Conservation (phyloP, 2,113 vertebrate genomes). For the Gracilinanus agilis region DNA sequence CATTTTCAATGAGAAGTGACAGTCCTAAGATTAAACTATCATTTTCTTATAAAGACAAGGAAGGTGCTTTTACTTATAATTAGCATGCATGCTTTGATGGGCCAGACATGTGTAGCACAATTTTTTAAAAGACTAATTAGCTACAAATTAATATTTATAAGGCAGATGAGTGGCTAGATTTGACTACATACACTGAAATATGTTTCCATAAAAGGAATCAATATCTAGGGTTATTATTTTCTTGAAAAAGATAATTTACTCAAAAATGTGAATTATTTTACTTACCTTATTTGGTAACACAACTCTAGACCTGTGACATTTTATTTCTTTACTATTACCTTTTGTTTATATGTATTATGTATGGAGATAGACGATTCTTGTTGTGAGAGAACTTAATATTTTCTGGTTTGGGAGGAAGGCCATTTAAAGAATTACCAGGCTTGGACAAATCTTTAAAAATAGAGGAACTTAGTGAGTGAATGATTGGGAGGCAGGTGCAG, state of each 20-base stretch:
- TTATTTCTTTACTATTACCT: constrained; percentile 30
- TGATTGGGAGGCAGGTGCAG: too few relatives aligned
- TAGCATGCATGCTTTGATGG: constrained; percentile 78
- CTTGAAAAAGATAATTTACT: constrained; percentile 7
- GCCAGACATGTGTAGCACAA: constrained; percentile 78
- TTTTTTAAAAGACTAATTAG: constrained; percentile 80
- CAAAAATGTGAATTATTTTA: neutral
- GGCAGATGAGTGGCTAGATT: constrained; percentile 60
- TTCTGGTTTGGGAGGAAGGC: too few relatives aligned
- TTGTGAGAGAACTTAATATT: too few relatives aligned
- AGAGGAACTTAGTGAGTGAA: too few relatives aligned
- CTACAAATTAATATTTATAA: constrained; percentile 84
- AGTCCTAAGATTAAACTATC: constrained; percentile 82
- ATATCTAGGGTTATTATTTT: constrained; percentile 40
- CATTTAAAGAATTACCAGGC: too few relatives aligned
- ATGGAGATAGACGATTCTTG: neutral
- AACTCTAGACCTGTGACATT: constrained; percentile 15
- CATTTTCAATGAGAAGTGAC: constrained; percentile 78
- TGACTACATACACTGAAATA: constrained; percentile 56
- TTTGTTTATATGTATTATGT: neutral
- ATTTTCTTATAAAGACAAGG: constrained; percentile 79
- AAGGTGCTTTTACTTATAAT: constrained; percentile 80
- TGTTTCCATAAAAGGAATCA: constrained; percentile 51
- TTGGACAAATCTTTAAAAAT: too few relatives aligned
- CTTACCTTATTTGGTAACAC: constrained; percentile 19